Evolutionary conservation across 2,888 invertebrate species (phyloP).

Genomic region (Amaurobius ferox): DNA sequence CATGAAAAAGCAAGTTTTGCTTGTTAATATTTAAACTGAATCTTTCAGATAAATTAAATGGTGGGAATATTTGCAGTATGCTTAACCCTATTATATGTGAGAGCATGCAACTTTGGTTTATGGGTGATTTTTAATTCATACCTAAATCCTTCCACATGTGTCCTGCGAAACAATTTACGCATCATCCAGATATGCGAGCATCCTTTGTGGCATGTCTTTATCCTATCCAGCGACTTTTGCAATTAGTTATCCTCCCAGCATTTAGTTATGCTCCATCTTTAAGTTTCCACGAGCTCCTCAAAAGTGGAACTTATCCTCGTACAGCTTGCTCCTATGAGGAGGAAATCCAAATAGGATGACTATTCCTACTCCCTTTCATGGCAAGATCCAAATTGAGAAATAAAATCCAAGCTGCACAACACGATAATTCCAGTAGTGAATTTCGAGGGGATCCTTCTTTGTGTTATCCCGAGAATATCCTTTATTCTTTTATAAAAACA

Average conservation of each 20-base stretch:
- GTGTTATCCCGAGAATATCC: slow-evolving; percentile 16
- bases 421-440: slow-evolving; percentile 20
- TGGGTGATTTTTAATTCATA: slow-evolving; percentile 52
- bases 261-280: slow-evolving; percentile 14
- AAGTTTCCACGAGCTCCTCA: slow-evolving; percentile 29
- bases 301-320: slow-evolving; percentile 11
- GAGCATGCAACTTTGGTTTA: slow-evolving; percentile 53
- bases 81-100: neutral
- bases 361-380: slow-evolving; percentile 16
- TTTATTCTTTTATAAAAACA: slow-evolving; percentile 37
- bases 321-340: slow-evolving; percentile 32
- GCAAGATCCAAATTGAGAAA: slow-evolving; percentile 35
- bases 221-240: slow-evolving; percentile 43
- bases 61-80: no score
- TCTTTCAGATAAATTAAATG: no score
- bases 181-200: slow-evolving; percentile 32
- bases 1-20: no score
- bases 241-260: slow-evolving; percentile 36
- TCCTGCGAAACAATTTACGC: slow-evolving; percentile 29
- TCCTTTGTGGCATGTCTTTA: slow-evolving; percentile 13
- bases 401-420: slow-evolving; percentile 17
- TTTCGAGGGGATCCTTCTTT: slow-evolving; percentile 10
- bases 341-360: slow-evolving; percentile 21
- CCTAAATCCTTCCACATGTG: slow-evolving; percentile 40
- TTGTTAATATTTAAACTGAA: no score